Base-by-base conservation (phyloP, 2,888 invertebrate genomes). In the Willowsia nigromaculata region DNA sequence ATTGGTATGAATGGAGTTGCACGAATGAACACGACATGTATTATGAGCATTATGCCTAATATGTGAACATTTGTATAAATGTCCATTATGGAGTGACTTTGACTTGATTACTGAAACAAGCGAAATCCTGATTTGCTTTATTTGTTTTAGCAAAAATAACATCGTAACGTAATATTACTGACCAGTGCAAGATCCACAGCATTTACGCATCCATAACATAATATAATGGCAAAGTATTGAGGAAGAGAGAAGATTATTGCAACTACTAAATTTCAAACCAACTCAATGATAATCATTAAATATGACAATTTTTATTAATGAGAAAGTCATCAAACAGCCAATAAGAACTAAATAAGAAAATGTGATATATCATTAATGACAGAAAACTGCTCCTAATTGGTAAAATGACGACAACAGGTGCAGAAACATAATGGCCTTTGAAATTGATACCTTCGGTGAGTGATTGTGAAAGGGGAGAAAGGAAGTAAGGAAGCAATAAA, bases 321-420 rank as follows among this genome's bases (percentile, higher is more conserved):
- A 59, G 59, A 25, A 4, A 59, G 11, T 59, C n/a, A n/a, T n/a
- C n/a, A n/a, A n/a, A n/a, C n/a, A n/a, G n/a, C n/a, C n/a, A n/a
- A n/a, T n/a, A n/a, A n/a, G n/a, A n/a, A 33, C 33, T 33, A 65
- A 65, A 65, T 65, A n/a, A 15, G 18, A 33, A 33, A 37, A 37
- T 13, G 68, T 50, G 68, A 47, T 68, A 83, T 37, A 1, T 71
- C 33, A 50, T 9, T 30, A 40, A 7, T 68, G 68, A 68, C 37
- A 68, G 68, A 4, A n/a, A n/a, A 18, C 37, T 37, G 68, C 11
- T 18, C 68, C 68, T 68, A 68, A 68, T 68, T 68, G 68, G 68
- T 68, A 68, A 18, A 68, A 4, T 68, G 68, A 68, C 33, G 81
- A 82, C 65, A 62, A 81, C 83, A 83, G 71, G 71, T 83, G 83